These are phyloP conservation scores for Conus ventricosus DNA, from an alignment of 1,140 invertebrate species.

Conservation along the genomic window DNA sequence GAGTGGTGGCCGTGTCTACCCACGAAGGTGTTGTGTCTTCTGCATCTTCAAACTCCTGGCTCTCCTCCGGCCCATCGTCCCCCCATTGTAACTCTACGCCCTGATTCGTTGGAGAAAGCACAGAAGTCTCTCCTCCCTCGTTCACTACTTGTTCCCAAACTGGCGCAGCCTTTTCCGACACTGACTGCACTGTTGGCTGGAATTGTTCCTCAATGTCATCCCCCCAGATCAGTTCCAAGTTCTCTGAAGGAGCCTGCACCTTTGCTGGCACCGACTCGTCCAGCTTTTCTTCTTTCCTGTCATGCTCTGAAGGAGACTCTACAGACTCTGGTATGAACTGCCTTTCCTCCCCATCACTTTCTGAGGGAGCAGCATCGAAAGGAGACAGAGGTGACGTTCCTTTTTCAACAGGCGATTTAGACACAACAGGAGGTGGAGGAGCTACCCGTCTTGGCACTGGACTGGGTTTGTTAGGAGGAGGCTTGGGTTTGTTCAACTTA, in stretches of 20 bases:
- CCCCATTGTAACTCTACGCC: background rate
- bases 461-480: slow-evolving; percentile 46
- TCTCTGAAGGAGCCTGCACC: background rate
- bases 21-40: background rate
- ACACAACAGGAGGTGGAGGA: slow-evolving; percentile 37
- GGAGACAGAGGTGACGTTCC: background rate
- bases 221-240: slow-evolving; percentile 5
- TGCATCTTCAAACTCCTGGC: background rate
- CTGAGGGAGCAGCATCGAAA: background rate
- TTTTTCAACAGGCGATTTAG: background rate
- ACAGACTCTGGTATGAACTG: background rate
- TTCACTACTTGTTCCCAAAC: background rate
- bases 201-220: background rate
- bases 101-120: background rate
- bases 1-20: background rate
- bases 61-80: background rate
- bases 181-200: background rate
- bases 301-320: background rate
- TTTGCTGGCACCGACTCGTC: background rate
- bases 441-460: slow-evolving; percentile 40
- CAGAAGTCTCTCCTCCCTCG: background rate
- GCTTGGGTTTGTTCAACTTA: slow-evolving; percentile 21
- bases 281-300: background rate
- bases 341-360: background rate
- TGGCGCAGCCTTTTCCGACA: background rate